These are phyloP conservation scores for Datnioides undecimradiatus DNA, from an alignment of 2,113 vertebrate species.

Conservation along the genomic window DNA sequence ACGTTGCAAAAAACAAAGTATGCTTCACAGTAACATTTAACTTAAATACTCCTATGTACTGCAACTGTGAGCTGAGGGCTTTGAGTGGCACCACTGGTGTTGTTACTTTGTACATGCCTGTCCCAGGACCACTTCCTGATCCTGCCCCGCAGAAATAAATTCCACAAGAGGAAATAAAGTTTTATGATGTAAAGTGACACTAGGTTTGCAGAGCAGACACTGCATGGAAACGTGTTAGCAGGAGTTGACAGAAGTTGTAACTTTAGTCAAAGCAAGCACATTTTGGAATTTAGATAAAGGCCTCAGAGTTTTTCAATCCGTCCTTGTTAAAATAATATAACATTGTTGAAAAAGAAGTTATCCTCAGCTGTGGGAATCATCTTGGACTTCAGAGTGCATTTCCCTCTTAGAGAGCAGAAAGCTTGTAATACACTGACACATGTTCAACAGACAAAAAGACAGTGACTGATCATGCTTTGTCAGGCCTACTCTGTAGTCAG, in stretches of 20 bases:
- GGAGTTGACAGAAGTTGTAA: background rate
- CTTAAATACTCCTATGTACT: background rate
- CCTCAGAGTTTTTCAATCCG: background rate
- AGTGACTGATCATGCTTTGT: background rate
- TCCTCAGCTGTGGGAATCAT: too few species aligned
- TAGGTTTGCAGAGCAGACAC: background rate
- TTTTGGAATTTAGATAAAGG: background rate
- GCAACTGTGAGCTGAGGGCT: background rate
- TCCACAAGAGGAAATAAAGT: background rate
- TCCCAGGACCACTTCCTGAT: background rate
- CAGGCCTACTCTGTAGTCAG: background rate
- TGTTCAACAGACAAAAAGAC: background rate
- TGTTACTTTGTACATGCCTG: background rate
- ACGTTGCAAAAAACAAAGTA: background rate
- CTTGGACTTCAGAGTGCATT: background rate
- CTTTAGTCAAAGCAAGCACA: background rate
- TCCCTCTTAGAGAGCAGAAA: background rate
- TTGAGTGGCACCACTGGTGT: background rate
- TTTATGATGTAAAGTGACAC: slow-evolving; percentile 23
- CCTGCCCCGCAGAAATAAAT: background rate
- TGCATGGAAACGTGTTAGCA: background rate
- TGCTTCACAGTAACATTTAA: background rate
- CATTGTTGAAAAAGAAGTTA: too few species aligned
- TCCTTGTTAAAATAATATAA: background rate
- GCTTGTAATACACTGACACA: background rate